These are phyloP conservation scores for Brachynemurus nebulosus DNA, from an alignment of 2,888 invertebrate genomes.

Conservation along the genomic window DNA sequence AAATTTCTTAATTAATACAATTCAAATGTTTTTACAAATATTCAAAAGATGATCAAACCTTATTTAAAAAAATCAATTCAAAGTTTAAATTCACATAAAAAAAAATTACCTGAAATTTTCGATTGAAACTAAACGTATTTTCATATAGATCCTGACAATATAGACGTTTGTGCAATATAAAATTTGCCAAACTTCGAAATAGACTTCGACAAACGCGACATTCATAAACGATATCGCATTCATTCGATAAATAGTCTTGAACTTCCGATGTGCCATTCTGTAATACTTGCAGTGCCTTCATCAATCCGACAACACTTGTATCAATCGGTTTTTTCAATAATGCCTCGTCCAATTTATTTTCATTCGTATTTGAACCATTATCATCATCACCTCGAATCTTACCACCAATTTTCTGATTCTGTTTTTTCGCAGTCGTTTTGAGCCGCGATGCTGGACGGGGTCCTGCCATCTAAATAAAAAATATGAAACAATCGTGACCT, in stretches of 20 bases:
- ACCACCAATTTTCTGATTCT: constrained; percentile 3
- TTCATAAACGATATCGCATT: constrained; percentile 82
- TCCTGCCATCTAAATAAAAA: constrained; percentile 5
- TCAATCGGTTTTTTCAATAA: constrained; percentile 45
- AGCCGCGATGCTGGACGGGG: constrained; percentile 4
- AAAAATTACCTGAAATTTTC: constrained; percentile 31
- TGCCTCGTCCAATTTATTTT: constrained; percentile 28
- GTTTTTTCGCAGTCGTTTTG: not conserved
- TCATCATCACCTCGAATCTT: not conserved
- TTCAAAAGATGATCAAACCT: too few species aligned
- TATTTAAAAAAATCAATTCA: too few species aligned
- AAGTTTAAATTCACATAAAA: constrained; percentile 23
- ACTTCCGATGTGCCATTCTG: constrained; percentile 67
- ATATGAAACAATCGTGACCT: too few species aligned
- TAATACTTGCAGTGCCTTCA: constrained; percentile 55
- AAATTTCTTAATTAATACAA: not conserved
- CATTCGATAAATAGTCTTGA: constrained; percentile 56
- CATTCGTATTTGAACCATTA: constrained; percentile 5
- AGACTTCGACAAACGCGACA: constrained; percentile 77
- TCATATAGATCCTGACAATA: constrained; percentile 55
- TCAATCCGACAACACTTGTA: constrained; percentile 53
- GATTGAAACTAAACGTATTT: constrained; percentile 32
- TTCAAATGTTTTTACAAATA: too few species aligned
- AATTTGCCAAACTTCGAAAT: constrained; percentile 76
- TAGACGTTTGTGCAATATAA: constrained; percentile 75